Conservation (phyloP, 2,113 vertebrate species). For the Pithys albifrons region DNA sequence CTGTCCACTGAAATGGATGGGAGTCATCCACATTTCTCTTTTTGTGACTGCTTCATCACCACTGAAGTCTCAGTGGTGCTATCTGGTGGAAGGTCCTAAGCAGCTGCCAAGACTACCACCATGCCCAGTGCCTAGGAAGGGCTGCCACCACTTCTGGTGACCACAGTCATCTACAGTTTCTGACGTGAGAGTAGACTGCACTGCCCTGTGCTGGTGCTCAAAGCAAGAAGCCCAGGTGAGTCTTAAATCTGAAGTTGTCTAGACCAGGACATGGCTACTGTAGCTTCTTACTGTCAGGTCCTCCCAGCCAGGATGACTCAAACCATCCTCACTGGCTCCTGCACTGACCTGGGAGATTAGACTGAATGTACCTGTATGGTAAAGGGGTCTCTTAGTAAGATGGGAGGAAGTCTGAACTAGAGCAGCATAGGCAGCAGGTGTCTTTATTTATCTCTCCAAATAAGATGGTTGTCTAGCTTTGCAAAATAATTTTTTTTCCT, state of each 20-base stretch:
- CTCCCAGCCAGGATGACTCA: neutral
- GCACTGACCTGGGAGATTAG: neutral
- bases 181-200: neutral
- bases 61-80: neutral
- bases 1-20: neutral
- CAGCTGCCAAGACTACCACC: neutral
- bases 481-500: neutral
- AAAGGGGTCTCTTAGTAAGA: neutral
- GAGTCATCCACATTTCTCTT: neutral
- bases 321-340: neutral
- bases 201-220: neutral
- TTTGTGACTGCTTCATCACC: neutral
- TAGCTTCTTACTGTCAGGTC: neutral
- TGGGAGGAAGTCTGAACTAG: neutral
- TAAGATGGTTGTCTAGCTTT: neutral
- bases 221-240: neutral
- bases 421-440: neutral
- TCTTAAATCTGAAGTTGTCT: neutral
- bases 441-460: neutral
- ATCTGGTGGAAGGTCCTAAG: neutral
- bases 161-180: neutral
- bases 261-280: neutral
- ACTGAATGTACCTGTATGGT: neutral
- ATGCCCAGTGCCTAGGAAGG: neutral
- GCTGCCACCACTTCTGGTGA: neutral